phyloP scores from a whole-genome alignment of 2,113 vertebrate species.

The Sclerurus mexicanus region DNA sequence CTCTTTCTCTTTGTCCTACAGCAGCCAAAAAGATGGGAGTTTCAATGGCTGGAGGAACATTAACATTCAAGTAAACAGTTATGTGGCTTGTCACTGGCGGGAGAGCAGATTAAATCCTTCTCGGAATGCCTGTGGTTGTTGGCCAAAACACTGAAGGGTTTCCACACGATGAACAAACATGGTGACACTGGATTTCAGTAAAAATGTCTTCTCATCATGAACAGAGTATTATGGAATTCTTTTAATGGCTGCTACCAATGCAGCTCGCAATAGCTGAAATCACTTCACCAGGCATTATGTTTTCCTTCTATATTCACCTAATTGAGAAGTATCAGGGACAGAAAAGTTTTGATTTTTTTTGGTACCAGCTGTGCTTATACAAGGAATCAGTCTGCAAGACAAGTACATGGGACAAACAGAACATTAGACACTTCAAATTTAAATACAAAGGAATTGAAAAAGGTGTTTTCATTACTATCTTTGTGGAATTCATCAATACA shows the following conservation, averaged over 20 bases:
- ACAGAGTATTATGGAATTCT: background rate
- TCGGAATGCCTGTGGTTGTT: background rate
- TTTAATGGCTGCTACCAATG: background rate
- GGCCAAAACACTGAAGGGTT: background rate
- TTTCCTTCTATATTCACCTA: background rate
- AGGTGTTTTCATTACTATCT: background rate
- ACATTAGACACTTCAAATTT: background rate
- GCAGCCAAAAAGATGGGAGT: background rate
- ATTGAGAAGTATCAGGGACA: background rate
- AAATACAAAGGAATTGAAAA: background rate
- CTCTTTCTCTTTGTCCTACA: background rate
- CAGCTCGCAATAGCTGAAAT: background rate
- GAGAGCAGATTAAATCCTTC: background rate
- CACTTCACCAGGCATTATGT: background rate
- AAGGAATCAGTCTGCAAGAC: background rate
- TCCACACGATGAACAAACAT: background rate
- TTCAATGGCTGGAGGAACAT: background rate
- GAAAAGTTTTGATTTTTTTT: background rate
- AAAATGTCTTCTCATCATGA: background rate
- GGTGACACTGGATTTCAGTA: rapidly evolving
- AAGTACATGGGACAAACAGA: background rate
- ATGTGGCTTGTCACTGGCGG: background rate
- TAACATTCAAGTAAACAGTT: background rate
- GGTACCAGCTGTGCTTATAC: background rate
- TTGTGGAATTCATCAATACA: background rate